Evolutionary conservation across 2,113 vertebrate species (phyloP).

Genomic region (Redunca redunca): DNA sequence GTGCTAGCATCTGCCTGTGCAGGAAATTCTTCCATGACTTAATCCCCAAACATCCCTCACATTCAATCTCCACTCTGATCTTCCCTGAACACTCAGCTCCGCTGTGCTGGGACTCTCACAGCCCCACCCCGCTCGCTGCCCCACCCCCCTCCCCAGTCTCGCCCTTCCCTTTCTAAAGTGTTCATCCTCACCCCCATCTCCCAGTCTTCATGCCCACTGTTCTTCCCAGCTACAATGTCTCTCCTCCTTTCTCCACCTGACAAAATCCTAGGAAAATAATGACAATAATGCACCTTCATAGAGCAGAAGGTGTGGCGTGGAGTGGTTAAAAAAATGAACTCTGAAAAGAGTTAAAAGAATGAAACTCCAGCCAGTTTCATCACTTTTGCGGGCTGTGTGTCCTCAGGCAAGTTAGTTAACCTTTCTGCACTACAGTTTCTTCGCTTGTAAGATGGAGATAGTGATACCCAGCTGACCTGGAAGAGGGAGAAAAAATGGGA

Average conservation of each 20-base stretch:
- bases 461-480: neutral
- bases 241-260: neutral
- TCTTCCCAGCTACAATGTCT: neutral
- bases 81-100: neutral
- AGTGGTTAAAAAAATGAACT: neutral
- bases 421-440: neutral
- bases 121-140: fast-evolving
- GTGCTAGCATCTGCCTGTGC: neutral
- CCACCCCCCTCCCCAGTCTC: neutral
- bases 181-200: neutral
- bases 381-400: neutral
- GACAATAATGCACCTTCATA: neutral
- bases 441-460: neutral
- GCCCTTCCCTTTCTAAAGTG: neutral
- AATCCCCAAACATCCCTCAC: neutral
- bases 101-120: neutral
- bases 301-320: neutral
- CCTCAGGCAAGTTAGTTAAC: neutral
- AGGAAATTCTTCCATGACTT: neutral
- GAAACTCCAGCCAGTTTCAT: neutral
- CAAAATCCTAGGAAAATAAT: neutral
- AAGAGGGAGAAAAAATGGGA: neutral
- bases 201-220: neutral
- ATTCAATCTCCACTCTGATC: neutral
- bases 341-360: neutral